Base-by-base conservation (phyloP, 1,140 invertebrate genomes). In the Bombyx mandarina region DNA sequence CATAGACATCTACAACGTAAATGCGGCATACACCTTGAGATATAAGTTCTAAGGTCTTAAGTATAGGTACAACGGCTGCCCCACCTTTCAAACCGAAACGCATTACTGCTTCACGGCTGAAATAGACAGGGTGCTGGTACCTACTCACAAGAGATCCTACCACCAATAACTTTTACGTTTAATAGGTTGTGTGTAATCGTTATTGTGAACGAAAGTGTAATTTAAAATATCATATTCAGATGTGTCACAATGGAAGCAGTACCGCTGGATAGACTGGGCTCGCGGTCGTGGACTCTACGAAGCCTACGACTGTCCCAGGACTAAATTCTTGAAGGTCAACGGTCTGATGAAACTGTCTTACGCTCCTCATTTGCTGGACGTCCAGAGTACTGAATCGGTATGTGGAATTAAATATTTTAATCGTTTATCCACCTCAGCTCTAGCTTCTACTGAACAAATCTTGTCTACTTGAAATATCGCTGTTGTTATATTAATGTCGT, bases 231-330 rank as follows among this genome's bases (percentile, higher is more conserved):
- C 26, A 35, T 45, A 71, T 62, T 18, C 60, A 86, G 83, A 83
- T n/a, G 73, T 86, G 0, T 61, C 79, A 1, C 51, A 67, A 12
- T 86, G 83, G 83, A 86, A 86, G 45, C 66, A 73, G 4, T 77
- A 78, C 54, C 72, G 83, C 1, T 86, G 83, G 83, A 65, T 86
- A 0, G 76, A 82, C 52, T 86, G 83, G 83, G 82, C 82, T 4
- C 67, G 71, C 0, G 45, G 46, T 0, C 81, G 83, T 18, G 83
- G 83, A 1, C 52, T 87, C 8, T 87, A 83, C 51, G 80, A 79
- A 18, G 76, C 68, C 1, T 85, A 76, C 60, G 82, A 78, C 43
- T 86, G 81, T 65, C 81, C 83, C 1, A 57, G 77, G 1, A 81
- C 77, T 0, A 75, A 63, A 43, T 86, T 73, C 62, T 45, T 84